Percentiles rank a stretch among this genome's conserved stretches.
Conservation (phyloP, 1,140 invertebrate species). For the Apocrypta bakeri region DNA sequence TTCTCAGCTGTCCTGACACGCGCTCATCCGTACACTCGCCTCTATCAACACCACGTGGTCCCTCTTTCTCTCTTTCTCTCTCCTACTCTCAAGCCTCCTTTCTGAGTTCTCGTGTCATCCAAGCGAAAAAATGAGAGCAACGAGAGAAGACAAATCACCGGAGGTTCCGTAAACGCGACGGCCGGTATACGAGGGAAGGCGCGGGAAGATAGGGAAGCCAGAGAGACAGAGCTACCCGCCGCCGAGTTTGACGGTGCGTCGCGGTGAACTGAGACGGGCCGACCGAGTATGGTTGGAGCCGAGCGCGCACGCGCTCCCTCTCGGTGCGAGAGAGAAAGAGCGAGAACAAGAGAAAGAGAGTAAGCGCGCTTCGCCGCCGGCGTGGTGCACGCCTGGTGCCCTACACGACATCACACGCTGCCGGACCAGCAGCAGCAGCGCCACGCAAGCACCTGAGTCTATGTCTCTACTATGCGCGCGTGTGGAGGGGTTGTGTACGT, state of each 20-base stretch:
- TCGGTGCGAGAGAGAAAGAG: neutral
- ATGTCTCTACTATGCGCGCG: neutral
- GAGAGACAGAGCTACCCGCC: slow-evolving; percentile 48
- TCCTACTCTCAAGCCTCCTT: no score
- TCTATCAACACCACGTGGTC: neutral
- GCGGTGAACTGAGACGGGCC: slow-evolving; percentile 61
- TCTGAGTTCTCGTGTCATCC: neutral
- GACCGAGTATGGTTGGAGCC: slow-evolving; percentile 56
- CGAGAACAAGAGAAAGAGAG: neutral
- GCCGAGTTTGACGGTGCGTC: slow-evolving; percentile 65
- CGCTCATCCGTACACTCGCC: neutral
- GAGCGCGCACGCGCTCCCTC: slow-evolving; percentile 57
- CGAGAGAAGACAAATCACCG: neutral
- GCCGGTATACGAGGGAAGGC: no score
- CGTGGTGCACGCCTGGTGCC: slow-evolving; percentile 49
- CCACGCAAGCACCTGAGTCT: neutral
- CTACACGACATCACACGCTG: neutral
- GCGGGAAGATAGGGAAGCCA: slow-evolving; percentile 3
- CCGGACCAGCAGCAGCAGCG: neutral
- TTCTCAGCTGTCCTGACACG: neutral
- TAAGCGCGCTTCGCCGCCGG: slow-evolving; percentile 40
- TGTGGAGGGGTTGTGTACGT: neutral
- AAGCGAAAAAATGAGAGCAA: neutral
- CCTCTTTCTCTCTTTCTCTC: no score
- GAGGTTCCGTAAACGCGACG: no score